phyloP scores from a whole-genome alignment of 2,888 invertebrate genomes.

The Physocephala rufipes region DNA sequence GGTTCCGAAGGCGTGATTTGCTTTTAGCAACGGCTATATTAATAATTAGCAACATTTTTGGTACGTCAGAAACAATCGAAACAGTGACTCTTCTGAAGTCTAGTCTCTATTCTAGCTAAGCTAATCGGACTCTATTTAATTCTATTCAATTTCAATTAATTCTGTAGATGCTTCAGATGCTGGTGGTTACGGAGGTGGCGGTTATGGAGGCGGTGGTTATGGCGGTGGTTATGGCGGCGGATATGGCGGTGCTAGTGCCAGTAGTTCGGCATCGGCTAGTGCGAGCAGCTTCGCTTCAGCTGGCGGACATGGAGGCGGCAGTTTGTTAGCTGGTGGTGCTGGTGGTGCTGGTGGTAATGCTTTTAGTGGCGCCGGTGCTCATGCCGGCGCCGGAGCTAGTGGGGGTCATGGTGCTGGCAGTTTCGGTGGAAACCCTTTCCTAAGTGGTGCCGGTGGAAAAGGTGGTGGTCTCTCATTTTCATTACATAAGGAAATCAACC shows the following conservation, averaged over 20 bases:
- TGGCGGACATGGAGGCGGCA: slow-evolving; percentile 41
- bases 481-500: slow-evolving; percentile 27
- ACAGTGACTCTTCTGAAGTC: background rate
- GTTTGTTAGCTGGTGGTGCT: slow-evolving; percentile 15
- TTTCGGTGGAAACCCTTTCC: slow-evolving; percentile 39
- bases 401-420: slow-evolving; percentile 23
- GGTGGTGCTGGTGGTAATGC: slow-evolving; percentile 27
- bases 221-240: slow-evolving; percentile 41
- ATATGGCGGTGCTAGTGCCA: slow-evolving; percentile 42
- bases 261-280: slow-evolving; percentile 47
- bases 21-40: slow-evolving; percentile 30
- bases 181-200: slow-evolving; percentile 40
- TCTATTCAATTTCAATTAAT: background rate
- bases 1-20: slow-evolving; percentile 18
- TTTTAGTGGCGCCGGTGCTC: slow-evolving; percentile 14
- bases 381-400: slow-evolving; percentile 26
- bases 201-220: slow-evolving; percentile 40
- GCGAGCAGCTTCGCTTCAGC: slow-evolving; percentile 48
- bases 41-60: slow-evolving; percentile 16
- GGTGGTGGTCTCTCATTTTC: slow-evolving; percentile 35
- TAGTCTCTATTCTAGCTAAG: too few relatives aligned
- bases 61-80: slow-evolving; percentile 13
- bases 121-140: too few relatives aligned
- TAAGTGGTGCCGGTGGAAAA: slow-evolving; percentile 31
- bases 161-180: slow-evolving; percentile 34